phyloP scores from a whole-genome alignment of 92 coral and sea anemone species.

The Pocillopora grandis region DNA sequence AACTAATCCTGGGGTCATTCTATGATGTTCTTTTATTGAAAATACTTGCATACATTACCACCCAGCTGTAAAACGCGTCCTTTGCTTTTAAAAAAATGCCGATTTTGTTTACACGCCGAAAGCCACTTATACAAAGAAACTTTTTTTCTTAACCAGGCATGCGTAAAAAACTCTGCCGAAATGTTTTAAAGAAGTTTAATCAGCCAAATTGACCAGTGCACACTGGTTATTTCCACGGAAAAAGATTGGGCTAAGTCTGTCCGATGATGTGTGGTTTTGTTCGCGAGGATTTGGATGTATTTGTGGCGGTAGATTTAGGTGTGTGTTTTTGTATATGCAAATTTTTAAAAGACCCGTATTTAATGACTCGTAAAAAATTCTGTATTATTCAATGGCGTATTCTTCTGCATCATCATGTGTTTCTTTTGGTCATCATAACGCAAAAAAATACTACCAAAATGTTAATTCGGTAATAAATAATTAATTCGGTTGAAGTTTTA shows the following conservation, averaged over 20 bases:
- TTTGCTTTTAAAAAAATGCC: slow-evolving; percentile 14
- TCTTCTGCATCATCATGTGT: not conserved
- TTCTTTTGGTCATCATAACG: not conserved
- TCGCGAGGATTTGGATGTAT: too few species aligned
- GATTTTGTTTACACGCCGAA: not conserved
- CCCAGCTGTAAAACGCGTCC: slow-evolving; percentile 12
- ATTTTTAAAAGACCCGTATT: not conserved
- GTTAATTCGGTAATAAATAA: not conserved
- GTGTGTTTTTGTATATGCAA: not conserved
- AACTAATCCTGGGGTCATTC: slow-evolving; percentile 11
- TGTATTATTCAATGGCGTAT: not conserved
- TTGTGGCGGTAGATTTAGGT: too few species aligned
- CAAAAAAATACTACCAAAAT: not conserved
- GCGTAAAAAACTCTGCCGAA: slow-evolving; percentile 23
- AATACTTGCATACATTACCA: not conserved
- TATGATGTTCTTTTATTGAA: slow-evolving; percentile 6
- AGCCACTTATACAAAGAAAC: not conserved
- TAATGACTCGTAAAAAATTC: slow-evolving; percentile 25
- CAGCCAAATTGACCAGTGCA: too few species aligned
- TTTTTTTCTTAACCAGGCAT: slow-evolving; percentile 23
- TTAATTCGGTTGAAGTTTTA: not conserved
- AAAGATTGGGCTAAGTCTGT: too few species aligned
- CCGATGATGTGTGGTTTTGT: too few species aligned
- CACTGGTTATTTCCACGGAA: too few species aligned
- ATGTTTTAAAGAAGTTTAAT: not conserved